Evolutionary conservation across 2,113 vertebrate genomes (phyloP).

Genomic region (Colius striatus): DNA sequence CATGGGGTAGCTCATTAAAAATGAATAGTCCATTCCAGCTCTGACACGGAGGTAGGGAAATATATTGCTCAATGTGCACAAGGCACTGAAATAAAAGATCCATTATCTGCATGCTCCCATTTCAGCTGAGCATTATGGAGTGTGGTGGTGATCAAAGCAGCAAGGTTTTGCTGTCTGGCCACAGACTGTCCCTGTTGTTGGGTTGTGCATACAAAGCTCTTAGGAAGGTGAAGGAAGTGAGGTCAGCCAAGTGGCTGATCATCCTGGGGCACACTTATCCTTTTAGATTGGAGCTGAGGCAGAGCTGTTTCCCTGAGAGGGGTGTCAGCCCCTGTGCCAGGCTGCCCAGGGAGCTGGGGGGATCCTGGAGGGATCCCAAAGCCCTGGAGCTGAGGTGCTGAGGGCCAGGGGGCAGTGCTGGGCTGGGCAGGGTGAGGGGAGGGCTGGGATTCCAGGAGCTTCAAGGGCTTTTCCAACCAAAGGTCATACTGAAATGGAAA

Average conservation of each 20-base stretch:
- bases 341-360: no score
- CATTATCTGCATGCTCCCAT: background rate
- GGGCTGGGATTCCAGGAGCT: no score
- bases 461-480: background rate
- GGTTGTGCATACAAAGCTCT: background rate
- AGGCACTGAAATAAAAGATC: constrained; percentile 3
- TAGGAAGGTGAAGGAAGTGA: background rate
- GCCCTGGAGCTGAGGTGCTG: no score
- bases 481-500: background rate
- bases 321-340: no score
- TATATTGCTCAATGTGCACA: background rate
- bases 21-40: constrained; percentile 22
- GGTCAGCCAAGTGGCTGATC: background rate
- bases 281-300: no score
- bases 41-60: constrained; percentile 22
- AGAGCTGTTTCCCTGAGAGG: no score
- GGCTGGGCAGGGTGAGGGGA: no score
- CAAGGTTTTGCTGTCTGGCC: background rate
- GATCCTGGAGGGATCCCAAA: no score
- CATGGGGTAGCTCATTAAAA: constrained; percentile 33
- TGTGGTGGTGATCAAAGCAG: background rate
- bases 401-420: no score
- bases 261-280: background rate
- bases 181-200: background rate
- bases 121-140: background rate